phyloP scores from a whole-genome alignment of 2,113 vertebrate genomes.

The Rallus limicola region DNA sequence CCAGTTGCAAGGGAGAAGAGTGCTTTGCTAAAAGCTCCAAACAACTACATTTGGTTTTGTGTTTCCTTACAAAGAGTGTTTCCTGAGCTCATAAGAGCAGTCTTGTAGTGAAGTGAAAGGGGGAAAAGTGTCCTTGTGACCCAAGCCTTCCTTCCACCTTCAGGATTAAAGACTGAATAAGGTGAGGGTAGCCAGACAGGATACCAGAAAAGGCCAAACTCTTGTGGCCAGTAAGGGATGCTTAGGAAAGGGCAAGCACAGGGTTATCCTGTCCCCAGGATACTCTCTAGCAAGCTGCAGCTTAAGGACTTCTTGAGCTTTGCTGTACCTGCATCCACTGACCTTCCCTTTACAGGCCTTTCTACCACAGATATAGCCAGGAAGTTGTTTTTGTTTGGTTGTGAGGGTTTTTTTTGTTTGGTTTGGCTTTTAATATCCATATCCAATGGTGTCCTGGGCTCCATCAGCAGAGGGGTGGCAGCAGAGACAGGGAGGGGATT shows the following conservation, averaged over 20 bases:
- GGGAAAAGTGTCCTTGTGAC: background rate
- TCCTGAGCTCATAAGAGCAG: background rate
- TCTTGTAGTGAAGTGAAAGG: background rate
- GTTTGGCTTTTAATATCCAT: background rate
- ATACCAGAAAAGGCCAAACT: background rate
- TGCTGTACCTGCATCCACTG: background rate
- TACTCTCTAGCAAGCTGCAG: background rate
- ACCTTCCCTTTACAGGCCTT: background rate
- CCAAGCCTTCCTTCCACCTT: background rate
- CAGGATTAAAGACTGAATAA: background rate
- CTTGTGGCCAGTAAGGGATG: background rate
- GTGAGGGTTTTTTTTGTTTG: accelerated
- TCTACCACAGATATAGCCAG: background rate
- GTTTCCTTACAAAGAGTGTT: background rate
- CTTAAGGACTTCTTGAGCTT: background rate
- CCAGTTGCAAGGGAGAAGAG: background rate
- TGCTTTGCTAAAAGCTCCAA: background rate
- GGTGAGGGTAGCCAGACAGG: background rate
- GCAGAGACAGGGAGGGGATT: too few species aligned
- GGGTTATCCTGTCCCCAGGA: background rate
- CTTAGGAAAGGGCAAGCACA: background rate
- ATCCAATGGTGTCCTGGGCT: too few species aligned
- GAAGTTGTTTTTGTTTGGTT: background rate
- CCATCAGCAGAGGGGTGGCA: too few species aligned
- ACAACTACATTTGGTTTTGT: background rate